Conservation (phyloP, 2,888 invertebrate genomes). For the Pocota personata region DNA sequence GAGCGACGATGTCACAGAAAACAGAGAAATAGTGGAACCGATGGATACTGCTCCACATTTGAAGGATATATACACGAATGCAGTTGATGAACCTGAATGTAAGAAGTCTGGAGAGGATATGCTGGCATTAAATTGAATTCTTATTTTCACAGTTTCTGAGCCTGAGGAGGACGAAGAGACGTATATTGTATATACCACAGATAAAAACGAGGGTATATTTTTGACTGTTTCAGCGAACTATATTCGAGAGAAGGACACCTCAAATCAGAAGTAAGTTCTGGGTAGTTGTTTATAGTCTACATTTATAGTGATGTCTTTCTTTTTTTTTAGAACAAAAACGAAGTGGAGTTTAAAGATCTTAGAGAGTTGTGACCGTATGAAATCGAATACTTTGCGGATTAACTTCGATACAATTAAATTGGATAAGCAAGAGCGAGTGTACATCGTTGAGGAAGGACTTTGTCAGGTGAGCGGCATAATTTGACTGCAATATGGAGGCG, state of each 20-base stretch:
- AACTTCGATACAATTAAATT: conserved; percentile 86
- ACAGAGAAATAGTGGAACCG: not conserved
- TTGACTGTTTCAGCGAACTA: conserved; percentile 83
- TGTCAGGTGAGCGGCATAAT: conserved; percentile 82
- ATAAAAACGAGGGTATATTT: conserved; percentile 82
- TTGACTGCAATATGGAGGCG: too few species aligned
- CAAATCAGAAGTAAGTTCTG: conserved; percentile 80
- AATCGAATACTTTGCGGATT: conserved; percentile 84
- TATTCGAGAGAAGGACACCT: conserved; percentile 84
- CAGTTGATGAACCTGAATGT: conserved; percentile 74
- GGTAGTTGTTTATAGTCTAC: not conserved
- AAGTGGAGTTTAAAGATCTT: conserved; percentile 84
- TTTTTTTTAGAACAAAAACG: conserved; percentile 79
- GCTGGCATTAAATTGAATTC: not conserved
- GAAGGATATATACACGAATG: conserved; percentile 76
- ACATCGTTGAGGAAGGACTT: conserved; percentile 84
- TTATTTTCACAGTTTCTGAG: conserved; percentile 78
- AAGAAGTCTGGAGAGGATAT: not conserved
- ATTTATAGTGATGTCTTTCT: not conserved
- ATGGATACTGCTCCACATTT: conserved; percentile 76
- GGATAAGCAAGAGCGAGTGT: conserved; percentile 85
- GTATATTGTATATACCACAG: conserved; percentile 78
- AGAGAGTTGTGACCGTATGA: conserved; percentile 83
- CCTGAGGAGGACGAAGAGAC: conserved; percentile 81
- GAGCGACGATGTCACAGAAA: conserved; percentile 17